Evolutionary conservation across 2,113 vertebrate species (phyloP), one percentile per base, ranked within the genome.

Genomic region (Gambusia affinis): DNA sequence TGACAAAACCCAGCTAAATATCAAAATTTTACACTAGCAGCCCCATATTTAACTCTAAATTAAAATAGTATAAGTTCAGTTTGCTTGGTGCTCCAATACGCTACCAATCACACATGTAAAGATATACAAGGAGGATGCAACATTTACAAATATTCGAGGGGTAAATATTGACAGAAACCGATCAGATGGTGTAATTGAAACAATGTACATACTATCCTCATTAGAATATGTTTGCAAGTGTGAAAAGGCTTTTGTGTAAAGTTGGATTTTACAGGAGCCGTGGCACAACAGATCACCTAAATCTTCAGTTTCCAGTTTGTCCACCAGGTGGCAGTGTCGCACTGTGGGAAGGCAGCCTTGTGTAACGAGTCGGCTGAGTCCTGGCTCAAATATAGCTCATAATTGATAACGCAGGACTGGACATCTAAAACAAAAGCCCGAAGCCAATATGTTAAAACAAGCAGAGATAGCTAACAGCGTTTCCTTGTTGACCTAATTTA

Each of bases 321-420:
- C 90, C 91, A 92, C 82, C 65, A 92, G 90, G 79, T 85, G 85
- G 91, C 72, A 29, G 75, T 80, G 30, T 84, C 87, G 75, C 67
- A 73, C 76, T 44, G n/a, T 65, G 19, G 31, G 14, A 75, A 44
- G 39, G 28, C 65, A 72, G 30, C 24, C 3, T 37, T 39, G 29
- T 51, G 39, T 24, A 24, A 28, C 15, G 27, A n/a, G 33, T 12
- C 66, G 17, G 17, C 33, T 72, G 60, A 35, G 35, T 7, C 29
- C 42, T 37, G 60, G 54, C 15, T 63, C 77, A 69, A 64, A 70
- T 30, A 60, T 24, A 73, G 29, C 3, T 5, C 33, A 44, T n/a
- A 29, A 39, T 35, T 17, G 42, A 27, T 72, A 54, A 60, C 65
- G 80, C 35, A 19, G 57, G 33, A 68, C 19, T 66, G 73, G 60